Evolutionary conservation across 2,797 vertebrate genomes (phyloP).

Genomic region (Crenuchus spilurus): DNA sequence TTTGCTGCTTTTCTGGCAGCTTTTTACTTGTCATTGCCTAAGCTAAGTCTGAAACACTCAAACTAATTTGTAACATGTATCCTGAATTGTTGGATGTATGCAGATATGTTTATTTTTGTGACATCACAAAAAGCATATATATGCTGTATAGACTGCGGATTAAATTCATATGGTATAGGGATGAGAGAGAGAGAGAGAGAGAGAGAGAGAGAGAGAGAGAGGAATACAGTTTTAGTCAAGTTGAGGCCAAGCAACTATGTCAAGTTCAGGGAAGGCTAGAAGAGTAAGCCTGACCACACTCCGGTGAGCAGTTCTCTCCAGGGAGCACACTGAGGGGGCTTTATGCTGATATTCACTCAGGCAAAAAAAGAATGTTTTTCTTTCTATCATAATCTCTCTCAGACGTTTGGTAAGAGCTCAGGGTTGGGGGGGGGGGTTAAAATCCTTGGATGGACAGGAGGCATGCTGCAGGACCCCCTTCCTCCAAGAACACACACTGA

Average conservation of each 20-base stretch:
- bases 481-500: background rate
- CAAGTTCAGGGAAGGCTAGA: background rate
- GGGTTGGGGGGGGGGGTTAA: background rate
- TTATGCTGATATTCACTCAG: slow-evolving; percentile 16
- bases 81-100: too few relatives aligned
- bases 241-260: background rate
- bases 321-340: background rate
- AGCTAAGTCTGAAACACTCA: too few relatives aligned
- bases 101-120: too few relatives aligned
- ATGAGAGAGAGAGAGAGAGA: too few relatives aligned
- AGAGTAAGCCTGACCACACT: background rate
- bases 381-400: slow-evolving; percentile 11
- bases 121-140: too few relatives aligned
- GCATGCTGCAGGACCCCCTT: background rate
- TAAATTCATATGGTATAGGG: too few relatives aligned
- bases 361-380: slow-evolving; percentile 10
- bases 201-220: too few relatives aligned
- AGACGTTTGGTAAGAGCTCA: slow-evolving; percentile 8
- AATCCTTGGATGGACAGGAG: slow-evolving; percentile 11
- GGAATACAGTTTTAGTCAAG: background rate
- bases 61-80: too few relatives aligned
- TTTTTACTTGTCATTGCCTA: too few relatives aligned
- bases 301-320: background rate
- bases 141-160: too few relatives aligned
- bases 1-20: too few relatives aligned